A percentile compares a stretch with the other conserved stretches of the same genome.
Evolutionary conservation across 2,797 vertebrate genomes (phyloP).

Genomic region (Lindbergichthys nudifrons): DNA sequence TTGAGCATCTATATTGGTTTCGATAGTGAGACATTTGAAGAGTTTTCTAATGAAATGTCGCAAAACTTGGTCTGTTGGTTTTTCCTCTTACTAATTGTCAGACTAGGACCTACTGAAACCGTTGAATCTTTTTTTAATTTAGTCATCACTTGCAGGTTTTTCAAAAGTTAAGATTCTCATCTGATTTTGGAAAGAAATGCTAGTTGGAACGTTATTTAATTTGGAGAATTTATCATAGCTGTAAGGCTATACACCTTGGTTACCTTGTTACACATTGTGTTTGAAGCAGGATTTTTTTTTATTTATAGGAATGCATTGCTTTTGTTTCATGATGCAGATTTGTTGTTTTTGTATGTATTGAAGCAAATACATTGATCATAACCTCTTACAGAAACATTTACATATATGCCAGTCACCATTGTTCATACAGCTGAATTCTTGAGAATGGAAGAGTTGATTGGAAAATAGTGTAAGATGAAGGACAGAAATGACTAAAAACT

Average conservation of each 20-base stretch:
- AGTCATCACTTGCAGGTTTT: background rate
- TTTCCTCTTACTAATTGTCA: background rate
- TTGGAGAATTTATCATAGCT: background rate
- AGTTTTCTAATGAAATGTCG: background rate
- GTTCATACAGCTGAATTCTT: too few species aligned
- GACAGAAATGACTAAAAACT: background rate
- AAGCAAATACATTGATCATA: background rate
- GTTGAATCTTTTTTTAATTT: background rate
- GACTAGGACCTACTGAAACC: background rate
- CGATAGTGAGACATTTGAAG: background rate
- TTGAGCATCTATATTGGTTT: background rate
- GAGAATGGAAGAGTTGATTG: too few species aligned
- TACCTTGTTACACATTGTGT: background rate
- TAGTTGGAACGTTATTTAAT: background rate
- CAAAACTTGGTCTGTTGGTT: background rate
- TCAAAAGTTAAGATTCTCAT: background rate
- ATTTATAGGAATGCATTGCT: background rate
- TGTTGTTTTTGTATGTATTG: background rate
- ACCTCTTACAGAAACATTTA: background rate
- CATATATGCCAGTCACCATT: background rate
- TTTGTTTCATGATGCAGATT: background rate
- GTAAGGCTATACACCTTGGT: background rate
- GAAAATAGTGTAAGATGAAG: background rate
- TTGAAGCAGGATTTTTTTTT: background rate
- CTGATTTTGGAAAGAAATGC: slow-evolving; percentile 2